phyloP scores from a whole-genome alignment of 2,797 vertebrate species.

The Danio albolineatus region DNA sequence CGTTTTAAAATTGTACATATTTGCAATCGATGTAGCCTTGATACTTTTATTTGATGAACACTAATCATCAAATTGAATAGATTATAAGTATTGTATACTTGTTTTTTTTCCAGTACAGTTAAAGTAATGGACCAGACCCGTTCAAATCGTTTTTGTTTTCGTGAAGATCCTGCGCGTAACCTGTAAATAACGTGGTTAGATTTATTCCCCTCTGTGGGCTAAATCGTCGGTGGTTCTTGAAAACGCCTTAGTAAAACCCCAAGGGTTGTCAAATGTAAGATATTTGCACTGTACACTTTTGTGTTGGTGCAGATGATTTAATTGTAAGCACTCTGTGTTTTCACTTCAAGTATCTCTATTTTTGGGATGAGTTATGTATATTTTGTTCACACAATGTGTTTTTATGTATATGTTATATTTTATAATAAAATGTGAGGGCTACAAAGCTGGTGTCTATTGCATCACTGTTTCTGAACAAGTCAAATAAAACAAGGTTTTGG shows the following conservation, averaged over 20 bases:
- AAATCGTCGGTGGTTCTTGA: conserved; percentile 74
- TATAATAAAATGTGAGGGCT: conserved; percentile 55
- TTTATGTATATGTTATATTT: conserved; percentile 21
- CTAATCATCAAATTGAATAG: conserved; percentile 62
- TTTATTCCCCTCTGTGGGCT: conserved; percentile 75
- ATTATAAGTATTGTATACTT: conserved; percentile 81
- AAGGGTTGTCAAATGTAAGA: conserved; percentile 75
- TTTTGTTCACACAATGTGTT: conserved; percentile 42
- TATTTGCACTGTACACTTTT: conserved; percentile 75
- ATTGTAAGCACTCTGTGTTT: conserved; percentile 72
- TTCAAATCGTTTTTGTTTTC: conserved; percentile 74
- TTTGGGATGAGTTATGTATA: conserved; percentile 63
- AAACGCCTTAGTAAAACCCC: conserved; percentile 82
- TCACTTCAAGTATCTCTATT: conserved; percentile 71
- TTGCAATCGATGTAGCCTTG: background rate
- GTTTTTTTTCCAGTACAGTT: conserved; percentile 72
- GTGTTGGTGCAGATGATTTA: conserved; percentile 73
- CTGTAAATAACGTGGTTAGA: conserved; percentile 76
- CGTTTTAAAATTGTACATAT: conserved; percentile 60
- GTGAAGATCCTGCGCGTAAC: conserved; percentile 71
- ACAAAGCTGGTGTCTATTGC: conserved; percentile 16
- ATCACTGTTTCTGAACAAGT: background rate
- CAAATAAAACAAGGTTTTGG: background rate
- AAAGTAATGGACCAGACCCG: conserved; percentile 66
- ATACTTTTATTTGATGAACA: conserved; percentile 62